Conservation (phyloP, 2,888 invertebrate species). For the Margaritifera margaritifera region DNA sequence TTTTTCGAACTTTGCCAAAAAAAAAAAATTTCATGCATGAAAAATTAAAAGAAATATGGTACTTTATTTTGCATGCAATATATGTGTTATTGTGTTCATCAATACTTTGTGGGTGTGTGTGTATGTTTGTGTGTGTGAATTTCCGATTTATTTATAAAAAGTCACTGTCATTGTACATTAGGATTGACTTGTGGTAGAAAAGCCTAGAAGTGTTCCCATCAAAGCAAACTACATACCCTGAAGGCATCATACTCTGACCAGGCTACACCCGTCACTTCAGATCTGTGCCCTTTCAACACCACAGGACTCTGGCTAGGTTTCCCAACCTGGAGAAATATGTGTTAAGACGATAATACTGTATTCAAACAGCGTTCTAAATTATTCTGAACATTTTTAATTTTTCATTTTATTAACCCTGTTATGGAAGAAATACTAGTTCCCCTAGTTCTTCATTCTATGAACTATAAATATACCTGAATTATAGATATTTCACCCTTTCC, state of each 20-base stretch:
- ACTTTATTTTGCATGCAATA: too few species aligned
- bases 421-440: too few species aligned
- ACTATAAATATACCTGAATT: too few species aligned
- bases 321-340: conserved; percentile 47
- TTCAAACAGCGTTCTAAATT: not conserved
- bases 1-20: too few species aligned
- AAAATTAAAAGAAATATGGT: too few species aligned
- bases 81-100: too few species aligned
- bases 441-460: too few species aligned
- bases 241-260: conserved; percentile 78
- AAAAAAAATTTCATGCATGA: too few species aligned
- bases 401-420: too few species aligned
- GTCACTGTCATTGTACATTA: not conserved
- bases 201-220: not conserved
- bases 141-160: not conserved
- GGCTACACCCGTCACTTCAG: conserved; percentile 90
- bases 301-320: conserved; percentile 79
- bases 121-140: not conserved
- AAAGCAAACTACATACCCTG: conserved; percentile 42
- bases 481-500: too few species aligned
- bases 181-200: not conserved
- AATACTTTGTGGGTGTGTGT: not conserved
- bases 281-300: conserved; percentile 83
- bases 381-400: too few species aligned
- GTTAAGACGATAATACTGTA: not conserved